Conservation (phyloP, 2,888 invertebrate species). For the Drosophila imparisetae region DNA sequence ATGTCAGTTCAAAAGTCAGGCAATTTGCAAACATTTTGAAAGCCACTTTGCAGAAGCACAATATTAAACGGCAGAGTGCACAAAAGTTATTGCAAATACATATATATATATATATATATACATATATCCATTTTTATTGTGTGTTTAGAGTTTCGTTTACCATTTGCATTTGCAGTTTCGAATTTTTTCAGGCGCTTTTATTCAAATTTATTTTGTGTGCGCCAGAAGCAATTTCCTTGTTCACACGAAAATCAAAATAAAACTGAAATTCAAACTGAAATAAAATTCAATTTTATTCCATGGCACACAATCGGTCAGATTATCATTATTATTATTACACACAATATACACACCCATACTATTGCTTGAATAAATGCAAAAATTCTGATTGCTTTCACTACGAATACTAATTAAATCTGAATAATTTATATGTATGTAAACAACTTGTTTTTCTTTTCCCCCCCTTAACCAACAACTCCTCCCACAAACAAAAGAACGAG, state of each 20-base stretch:
- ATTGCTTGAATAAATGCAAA: neutral
- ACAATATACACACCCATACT: neutral
- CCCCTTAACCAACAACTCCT: neutral
- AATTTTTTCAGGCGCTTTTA: conserved; percentile 48
- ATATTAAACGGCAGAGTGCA: conserved; percentile 57
- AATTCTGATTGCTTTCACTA: conserved; percentile 39
- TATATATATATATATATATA: conserved; percentile 6
- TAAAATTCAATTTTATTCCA: conserved; percentile 56
- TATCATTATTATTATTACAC: conserved; percentile 17
- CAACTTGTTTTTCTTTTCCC: neutral
- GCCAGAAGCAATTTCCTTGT: conserved; percentile 39
- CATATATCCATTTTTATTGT: conserved; percentile 24
- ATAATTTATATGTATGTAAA: conserved; percentile 9
- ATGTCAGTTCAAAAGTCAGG: conserved; percentile 55
- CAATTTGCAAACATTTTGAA: conserved; percentile 66
- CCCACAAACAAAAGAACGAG: neutral
- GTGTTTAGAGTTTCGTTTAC: conserved; percentile 19
- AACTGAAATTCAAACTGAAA: conserved; percentile 30
- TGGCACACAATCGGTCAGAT: conserved; percentile 31
- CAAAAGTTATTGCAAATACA: conserved; percentile 55
- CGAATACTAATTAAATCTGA: conserved; percentile 66
- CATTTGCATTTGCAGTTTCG: conserved; percentile 38
- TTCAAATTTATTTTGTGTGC: conserved; percentile 53
- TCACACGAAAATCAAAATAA: conserved; percentile 54
- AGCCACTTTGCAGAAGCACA: conserved; percentile 53